Evolutionary conservation across 2,888 invertebrate species (phyloP), one percentile per base, ranked within the genome.

Genomic region (Torymus tubicola): DNA sequence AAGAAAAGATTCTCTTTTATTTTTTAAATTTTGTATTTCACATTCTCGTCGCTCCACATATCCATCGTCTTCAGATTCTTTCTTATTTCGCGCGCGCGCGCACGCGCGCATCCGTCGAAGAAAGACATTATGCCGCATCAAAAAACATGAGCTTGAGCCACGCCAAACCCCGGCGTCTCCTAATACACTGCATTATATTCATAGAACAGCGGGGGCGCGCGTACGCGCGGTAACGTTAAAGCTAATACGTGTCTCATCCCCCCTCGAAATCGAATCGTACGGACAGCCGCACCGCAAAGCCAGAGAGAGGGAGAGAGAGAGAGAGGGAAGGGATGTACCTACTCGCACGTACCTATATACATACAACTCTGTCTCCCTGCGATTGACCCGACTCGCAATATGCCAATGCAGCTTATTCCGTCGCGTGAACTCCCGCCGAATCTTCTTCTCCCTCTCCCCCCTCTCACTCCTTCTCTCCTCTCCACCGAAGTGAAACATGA

Each of bases 321-420:
- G 42, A 42, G 42, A 42, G 42, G 8, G 10, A 42, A 42, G 42
- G 42, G 42, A 8, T 8, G 10, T 42, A 8, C 42, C 42, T 8
- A 8, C 42, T 3, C 31, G 5, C 31, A 8, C 10, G 8, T 8
- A 42, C 42, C 1, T 42, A 42, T 42, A 42, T 42, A 42, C 42
- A 42, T 42, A 42, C 42, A 42, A 2, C 13, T 18, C 58, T 14
- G 18, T 16, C 50, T 70, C 13, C 18, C 2, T 57, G 16, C 73
- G 18, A 50, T 31, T 69, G 58, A 61, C 76, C 69, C 14, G 55
- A 14, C 42, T 42, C 42, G 31, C 76, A 76, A 76, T 76, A 76
- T 76, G 76, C 69, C 76, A 76, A 61, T 76, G 76, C 69, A 69
- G 69, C 76, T 68, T 68, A 69, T 76, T 61, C 16, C 57, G 42